A percentile compares a stretch with the other conserved stretches of the same genome.
Conservation (phyloP, 1,140 invertebrate genomes). For the Eriocheir sinensis region DNA sequence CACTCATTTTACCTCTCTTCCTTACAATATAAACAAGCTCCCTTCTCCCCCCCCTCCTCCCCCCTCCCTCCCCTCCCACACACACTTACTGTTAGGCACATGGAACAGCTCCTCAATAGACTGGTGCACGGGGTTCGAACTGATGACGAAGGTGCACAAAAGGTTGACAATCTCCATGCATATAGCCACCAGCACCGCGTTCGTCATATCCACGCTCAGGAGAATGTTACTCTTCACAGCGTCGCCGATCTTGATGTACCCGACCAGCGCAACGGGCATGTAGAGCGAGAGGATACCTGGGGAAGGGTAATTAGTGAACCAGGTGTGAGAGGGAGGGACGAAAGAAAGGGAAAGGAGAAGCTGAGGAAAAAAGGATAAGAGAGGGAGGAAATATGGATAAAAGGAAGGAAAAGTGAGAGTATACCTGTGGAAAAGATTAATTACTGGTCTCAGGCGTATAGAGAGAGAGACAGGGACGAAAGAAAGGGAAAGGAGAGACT, state of each 20-base stretch:
- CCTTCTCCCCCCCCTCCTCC: no score
- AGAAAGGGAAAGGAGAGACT: no score
- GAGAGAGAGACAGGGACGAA: no score
- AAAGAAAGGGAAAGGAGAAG: no score
- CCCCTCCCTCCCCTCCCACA: background rate
- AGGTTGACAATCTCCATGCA: conserved; percentile 85
- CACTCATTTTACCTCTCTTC: no score
- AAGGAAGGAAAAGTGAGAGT: background rate
- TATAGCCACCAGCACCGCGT: conserved; percentile 82
- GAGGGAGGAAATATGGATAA: no score
- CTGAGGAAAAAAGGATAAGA: no score
- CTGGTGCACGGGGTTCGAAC: conserved; percentile 87
- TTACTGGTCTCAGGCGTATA: background rate
- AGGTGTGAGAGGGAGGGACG: background rate
- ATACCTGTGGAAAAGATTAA: conserved; percentile 13
- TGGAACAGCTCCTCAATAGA: conserved; percentile 87
- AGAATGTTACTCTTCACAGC: conserved; percentile 84
- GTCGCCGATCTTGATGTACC: conserved; percentile 86
- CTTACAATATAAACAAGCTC: no score
- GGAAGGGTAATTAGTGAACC: background rate
- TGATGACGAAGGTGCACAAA: conserved; percentile 86
- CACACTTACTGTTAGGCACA: conserved; percentile 85
- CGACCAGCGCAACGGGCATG: conserved; percentile 84
- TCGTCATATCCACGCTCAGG: conserved; percentile 81
- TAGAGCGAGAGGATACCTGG: conserved; percentile 82